A percentile compares a stretch with the other conserved stretches of the same genome.
Conservation (phyloP, 2,888 invertebrate species). For the Zaprionus lineosus region DNA sequence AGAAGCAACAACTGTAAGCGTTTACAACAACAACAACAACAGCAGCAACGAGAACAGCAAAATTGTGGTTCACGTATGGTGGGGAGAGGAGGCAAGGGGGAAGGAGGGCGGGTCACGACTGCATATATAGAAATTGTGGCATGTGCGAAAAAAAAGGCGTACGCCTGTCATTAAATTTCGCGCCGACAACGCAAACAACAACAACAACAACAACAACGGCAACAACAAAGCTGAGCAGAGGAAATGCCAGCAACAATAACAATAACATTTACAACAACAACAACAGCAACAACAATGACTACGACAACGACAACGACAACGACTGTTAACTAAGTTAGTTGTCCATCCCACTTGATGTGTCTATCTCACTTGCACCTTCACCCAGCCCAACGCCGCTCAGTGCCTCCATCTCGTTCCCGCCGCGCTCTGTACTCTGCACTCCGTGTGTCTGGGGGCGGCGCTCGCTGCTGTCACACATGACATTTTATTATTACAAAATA, state of each 20-base stretch:
- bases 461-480: constrained; percentile 64
- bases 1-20: constrained; percentile 15
- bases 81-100: too few relatives aligned
- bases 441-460: constrained; percentile 50
- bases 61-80: too few relatives aligned
- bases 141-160: constrained; percentile 72
- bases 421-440: background rate
- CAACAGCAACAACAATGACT: constrained; percentile 11
- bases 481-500: constrained; percentile 78
- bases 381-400: too few relatives aligned
- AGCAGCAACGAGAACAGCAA: too few relatives aligned
- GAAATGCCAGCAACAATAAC: constrained; percentile 43
- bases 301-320: constrained; percentile 8
- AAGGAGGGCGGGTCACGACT: constrained; percentile 48
- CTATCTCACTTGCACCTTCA: too few relatives aligned
- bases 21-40: constrained; percentile 23
- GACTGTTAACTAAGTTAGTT: constrained; percentile 69
- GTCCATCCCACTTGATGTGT: constrained; percentile 13
- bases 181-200: constrained; percentile 47
- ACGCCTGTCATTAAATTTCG: constrained; percentile 73
- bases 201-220: constrained; percentile 26
- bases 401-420: constrained; percentile 17
- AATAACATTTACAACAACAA: constrained; percentile 17
- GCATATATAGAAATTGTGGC: constrained; percentile 53
- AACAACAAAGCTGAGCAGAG: constrained; percentile 23